Evolutionary conservation across 2,797 vertebrate species (phyloP), one percentile per base, ranked within the genome.

Genomic region (Emys orbicularis): DNA sequence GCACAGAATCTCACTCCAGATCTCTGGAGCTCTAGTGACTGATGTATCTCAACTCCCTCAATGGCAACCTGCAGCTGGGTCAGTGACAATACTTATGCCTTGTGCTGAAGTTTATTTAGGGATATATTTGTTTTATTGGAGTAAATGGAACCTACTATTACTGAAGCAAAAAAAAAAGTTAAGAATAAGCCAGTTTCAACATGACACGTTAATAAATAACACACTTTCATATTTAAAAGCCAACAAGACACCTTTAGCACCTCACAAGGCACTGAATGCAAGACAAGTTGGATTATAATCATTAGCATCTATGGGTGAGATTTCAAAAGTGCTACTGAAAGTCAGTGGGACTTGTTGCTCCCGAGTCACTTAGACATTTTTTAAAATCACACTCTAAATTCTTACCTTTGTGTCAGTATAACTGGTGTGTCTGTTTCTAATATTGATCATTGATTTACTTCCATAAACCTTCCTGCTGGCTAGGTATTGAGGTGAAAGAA

Each of bases 361-460:
- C 44, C 0, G 2, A 76, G 37, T 34, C 23, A 84, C 10, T 29
- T 87, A 12, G 12, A 3, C 65, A 37, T 21, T 15, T 94, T 91
- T 89, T 76, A 56, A 65, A 88, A 92, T 57, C 93, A 92, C 76
- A 84, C 8, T 84, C 18, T n/a, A 0, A 81, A 50, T n/a, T 52
- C 97, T 98, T 97, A 98, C 98, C 41, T 97, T 96, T 92, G 92
- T 65, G 50, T 97, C 83, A 6, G 8, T 94, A 50, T 96, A 88
- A 13, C 41, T 81, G 4, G 4, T 5, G 1, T 86, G 94, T 87
- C 84, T 94, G 54, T 86, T 88, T 57, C 85, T 93, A 54, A 86
- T 79, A 53, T 31, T 91, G 84, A 87, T 9, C 23, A 90, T 59
- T 83, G 95, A 86, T 87, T 95, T 97, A 81, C 90, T 97, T 93